A percentile compares a stretch with the other conserved stretches of the same genome.
phyloP scores from a whole-genome alignment of 2,113 vertebrate species.

The Sus scrofa region DNA sequence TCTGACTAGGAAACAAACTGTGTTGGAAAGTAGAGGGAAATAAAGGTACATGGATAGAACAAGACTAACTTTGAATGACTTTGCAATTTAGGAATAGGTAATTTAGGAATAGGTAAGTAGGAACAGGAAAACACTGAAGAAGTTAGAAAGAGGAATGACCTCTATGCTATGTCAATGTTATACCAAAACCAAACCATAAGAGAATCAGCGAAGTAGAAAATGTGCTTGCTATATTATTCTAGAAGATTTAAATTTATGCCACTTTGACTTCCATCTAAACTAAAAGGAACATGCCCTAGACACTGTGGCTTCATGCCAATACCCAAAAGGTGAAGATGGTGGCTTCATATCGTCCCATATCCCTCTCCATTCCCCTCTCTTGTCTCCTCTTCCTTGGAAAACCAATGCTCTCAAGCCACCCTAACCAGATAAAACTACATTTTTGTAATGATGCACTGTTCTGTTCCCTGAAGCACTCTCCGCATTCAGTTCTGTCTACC shows the following conservation, averaged over 20 bases:
- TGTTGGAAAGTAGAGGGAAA: slow-evolving; percentile 7
- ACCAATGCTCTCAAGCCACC: background rate
- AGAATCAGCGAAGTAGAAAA: slow-evolving; percentile 23
- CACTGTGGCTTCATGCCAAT: background rate
- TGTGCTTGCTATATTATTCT: background rate
- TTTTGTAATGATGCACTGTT: background rate
- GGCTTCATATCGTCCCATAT: background rate
- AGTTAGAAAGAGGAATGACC: slow-evolving; percentile 34
- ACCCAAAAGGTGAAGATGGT: background rate
- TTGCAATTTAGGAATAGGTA: background rate
- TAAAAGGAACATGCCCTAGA: background rate
- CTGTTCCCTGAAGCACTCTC: background rate
- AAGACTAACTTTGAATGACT: slow-evolving; percentile 18
- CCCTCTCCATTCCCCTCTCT: background rate
- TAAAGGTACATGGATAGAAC: background rate
- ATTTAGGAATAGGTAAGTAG: slow-evolving; percentile 10
- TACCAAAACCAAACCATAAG: background rate
- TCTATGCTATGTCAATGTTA: background rate
- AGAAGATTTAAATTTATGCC: background rate
- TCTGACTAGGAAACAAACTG: background rate
- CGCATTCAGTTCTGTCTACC: background rate
- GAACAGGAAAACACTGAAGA: slow-evolving; percentile 9
- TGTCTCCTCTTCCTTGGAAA: background rate
- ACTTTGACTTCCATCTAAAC: slow-evolving; percentile 6
- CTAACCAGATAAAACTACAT: slow-evolving; percentile 11